These are phyloP conservation scores for Amblyornis subalaris DNA, from an alignment of 2,113 vertebrate genomes.

Conservation along the genomic window DNA sequence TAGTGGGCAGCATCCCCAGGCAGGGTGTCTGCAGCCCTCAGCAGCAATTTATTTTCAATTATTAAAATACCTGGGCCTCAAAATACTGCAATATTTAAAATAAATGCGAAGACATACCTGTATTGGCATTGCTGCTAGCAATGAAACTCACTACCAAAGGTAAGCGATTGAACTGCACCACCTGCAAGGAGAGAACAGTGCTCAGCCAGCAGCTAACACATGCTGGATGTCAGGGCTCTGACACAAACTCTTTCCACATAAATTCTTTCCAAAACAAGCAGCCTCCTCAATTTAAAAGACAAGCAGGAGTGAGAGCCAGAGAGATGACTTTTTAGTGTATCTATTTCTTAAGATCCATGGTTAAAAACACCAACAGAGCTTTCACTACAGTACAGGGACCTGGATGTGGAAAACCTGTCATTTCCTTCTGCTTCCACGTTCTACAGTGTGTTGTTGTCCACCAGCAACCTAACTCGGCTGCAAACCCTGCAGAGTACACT, in stretches of 20 bases:
- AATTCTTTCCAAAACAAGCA: background rate
- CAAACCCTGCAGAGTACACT: background rate
- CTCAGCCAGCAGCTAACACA: background rate
- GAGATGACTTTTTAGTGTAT: background rate
- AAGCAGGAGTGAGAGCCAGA: background rate
- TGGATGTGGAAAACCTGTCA: fast-evolving
- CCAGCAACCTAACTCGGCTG: background rate
- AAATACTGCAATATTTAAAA: background rate
- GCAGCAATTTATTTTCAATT: background rate
- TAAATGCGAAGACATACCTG: constrained; percentile 70
- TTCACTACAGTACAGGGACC: background rate
- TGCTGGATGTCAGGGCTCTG: background rate
- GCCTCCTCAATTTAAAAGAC: background rate
- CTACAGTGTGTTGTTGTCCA: background rate
- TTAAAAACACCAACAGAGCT: background rate
- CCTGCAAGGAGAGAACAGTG: background rate
- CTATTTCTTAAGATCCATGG: fast-evolving
- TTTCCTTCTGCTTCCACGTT: fast-evolving
- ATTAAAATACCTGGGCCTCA: background rate
- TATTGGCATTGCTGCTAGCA: constrained; percentile 92
- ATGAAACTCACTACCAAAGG: constrained; percentile 97
- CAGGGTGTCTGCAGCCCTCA: background rate
- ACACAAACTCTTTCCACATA: background rate
- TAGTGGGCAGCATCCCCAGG: background rate
- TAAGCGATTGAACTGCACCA: constrained; percentile 91